Evolutionary conservation across 1,140 invertebrate species (phyloP), one percentile per base, ranked within the genome.

Genomic region (Arion vulgaris): DNA sequence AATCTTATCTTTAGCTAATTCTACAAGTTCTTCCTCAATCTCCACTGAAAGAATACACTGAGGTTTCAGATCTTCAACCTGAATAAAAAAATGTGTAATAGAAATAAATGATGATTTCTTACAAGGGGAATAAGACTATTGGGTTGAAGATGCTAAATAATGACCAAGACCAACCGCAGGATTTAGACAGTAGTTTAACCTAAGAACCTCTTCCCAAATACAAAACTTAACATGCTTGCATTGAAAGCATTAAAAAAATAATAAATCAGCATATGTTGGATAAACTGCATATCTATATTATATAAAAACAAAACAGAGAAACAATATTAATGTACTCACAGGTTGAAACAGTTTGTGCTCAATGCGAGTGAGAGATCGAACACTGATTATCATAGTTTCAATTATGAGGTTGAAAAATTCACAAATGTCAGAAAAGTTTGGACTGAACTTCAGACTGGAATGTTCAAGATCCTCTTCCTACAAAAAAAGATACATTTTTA

Each of bases 1-100:
- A 32, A 94, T 93, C 82, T 93, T 91, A 13, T 93, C 91, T 76
- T 91, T 92, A n/a, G 88, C 87, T 17, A 76, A 51, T 17, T 87
- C 79, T 9, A 81, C 89, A 0, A 92, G 53, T 69, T 93, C 90
- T 78, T 93, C 93, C 28, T 89, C 85, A 28, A 90, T 74, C 28
- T 86, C 74, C 13, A 92, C 89, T n/a, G 87, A 86, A 11, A 85
- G 86, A 73, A 92, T 87, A 57, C 69, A 87, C 0, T 84, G 85
- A 13, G 81, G 75, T 15, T 88, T 82, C 23, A 89, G 84, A 32
- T 90, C 87, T 28, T 91, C 90, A 13, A 91, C 88, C 51, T 77
- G 23, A 49, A 49, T 11, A 49, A 49, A 9, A 49, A 49, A 49
- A n/a, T n/a, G n/a, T n/a, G n/a, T 49, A 19, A 11, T 49, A 49